Percentiles rank a stretch among this genome's conserved stretches.
These are phyloP conservation scores for Xiphophorus birchmanni DNA, from an alignment of 2,797 vertebrate genomes.

Conservation along the genomic window DNA sequence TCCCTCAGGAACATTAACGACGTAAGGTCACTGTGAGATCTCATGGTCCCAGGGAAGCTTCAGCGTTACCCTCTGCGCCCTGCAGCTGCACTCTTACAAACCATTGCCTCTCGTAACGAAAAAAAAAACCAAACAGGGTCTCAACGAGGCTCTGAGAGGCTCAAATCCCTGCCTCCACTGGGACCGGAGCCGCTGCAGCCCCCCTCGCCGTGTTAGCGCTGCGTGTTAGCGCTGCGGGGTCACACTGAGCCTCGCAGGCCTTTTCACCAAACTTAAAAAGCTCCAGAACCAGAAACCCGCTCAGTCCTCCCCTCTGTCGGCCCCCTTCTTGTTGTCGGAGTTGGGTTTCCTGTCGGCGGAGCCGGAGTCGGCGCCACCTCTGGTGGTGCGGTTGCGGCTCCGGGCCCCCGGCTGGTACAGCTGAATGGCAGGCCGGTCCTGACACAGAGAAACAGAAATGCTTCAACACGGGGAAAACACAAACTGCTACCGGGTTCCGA, in stretches of 20 bases:
- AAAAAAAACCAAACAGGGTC: conserved; percentile 65
- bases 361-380: conserved; percentile 76
- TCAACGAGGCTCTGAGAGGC: conserved; percentile 73
- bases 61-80: conserved; percentile 80
- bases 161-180: conserved; percentile 54
- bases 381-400: conserved; percentile 80
- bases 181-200: conserved; percentile 51
- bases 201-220: conserved; percentile 4
- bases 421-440: conserved; percentile 98
- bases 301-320: conserved; percentile 89
- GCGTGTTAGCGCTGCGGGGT: conserved; percentile 33
- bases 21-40: conserved; percentile 92
- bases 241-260: conserved; percentile 53
- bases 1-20: conserved; percentile 65
- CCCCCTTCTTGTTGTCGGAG: conserved; percentile 81
- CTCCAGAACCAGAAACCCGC: conserved; percentile 25
- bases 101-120: conserved; percentile 48
- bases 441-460: conserved; percentile 39
- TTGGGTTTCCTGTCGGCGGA: conserved; percentile 85
- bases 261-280: conserved; percentile 33
- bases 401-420: conserved; percentile 95
- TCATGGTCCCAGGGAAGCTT: conserved; percentile 84
- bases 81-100: conserved; percentile 60
- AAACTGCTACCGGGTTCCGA: too few relatives aligned
- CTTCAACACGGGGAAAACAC: neutral